A percentile compares a stretch with the other conserved stretches of the same genome.
Conservation (phyloP, 2,113 vertebrate genomes). For the Peromyscus polionotus region DNA sequence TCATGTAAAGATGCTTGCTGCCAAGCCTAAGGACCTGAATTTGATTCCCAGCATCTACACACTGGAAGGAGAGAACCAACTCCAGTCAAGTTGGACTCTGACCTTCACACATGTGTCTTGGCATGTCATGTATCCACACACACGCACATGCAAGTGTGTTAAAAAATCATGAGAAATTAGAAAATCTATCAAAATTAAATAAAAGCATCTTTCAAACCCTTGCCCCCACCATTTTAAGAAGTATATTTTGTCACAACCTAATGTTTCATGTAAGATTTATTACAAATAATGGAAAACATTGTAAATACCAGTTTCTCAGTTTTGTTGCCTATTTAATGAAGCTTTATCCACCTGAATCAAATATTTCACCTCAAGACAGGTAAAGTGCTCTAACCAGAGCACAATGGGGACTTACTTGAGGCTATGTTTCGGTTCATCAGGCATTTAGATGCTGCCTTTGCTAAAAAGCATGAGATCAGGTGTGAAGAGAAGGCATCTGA, state of each 20-base stretch:
- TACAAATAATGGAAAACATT: background rate
- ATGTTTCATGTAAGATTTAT: slow-evolving; percentile 18
- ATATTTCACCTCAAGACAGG: background rate
- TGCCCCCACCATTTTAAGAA: background rate
- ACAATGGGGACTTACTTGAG: background rate
- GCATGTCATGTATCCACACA: background rate
- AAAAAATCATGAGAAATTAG: background rate
- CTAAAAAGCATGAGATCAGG: background rate
- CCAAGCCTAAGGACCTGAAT: too few species aligned
- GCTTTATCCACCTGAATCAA: background rate
- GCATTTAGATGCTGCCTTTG: background rate
- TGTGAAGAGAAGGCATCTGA: background rate
- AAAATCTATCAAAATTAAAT: background rate
- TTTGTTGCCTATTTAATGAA: background rate
- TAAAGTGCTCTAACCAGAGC: background rate
- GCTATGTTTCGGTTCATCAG: background rate
- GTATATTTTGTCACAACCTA: background rate
- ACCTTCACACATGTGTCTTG: background rate
- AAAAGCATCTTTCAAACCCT: background rate
- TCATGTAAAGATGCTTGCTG: too few species aligned
- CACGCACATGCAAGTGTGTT: background rate
- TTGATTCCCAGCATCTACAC: background rate
- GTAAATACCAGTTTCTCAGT: background rate
- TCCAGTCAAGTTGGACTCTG: background rate
- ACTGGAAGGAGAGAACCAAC: too few species aligned